phyloP scores from a whole-genome alignment of 2,888 invertebrate species.

The Lasioglossum vierecki region DNA sequence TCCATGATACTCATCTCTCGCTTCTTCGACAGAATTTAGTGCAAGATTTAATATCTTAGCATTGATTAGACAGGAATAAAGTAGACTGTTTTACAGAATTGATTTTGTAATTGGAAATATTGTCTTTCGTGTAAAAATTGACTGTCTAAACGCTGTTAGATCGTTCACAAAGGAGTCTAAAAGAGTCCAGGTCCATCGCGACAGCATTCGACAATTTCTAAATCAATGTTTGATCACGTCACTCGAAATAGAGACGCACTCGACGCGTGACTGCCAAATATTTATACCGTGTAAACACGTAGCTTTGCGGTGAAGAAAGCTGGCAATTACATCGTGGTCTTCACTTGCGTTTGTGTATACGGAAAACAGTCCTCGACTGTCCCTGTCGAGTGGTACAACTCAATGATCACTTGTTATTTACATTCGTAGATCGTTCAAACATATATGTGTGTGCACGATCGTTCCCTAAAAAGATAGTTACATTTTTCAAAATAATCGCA shows the following conservation, averaged over 20 bases:
- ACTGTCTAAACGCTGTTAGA: background rate
- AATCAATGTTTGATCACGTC: background rate
- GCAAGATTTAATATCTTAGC: no score
- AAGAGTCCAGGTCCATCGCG: background rate
- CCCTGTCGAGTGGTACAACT: background rate
- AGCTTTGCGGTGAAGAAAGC: background rate
- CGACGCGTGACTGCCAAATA: background rate
- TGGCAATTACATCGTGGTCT: background rate
- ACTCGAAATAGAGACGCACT: background rate
- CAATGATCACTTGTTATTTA: background rate
- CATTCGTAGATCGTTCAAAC: background rate
- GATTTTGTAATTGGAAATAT: background rate
- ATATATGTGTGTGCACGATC: background rate
- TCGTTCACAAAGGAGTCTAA: background rate
- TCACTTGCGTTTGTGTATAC: background rate
- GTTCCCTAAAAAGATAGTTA: background rate
- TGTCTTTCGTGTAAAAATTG: background rate
- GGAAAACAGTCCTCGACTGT: background rate
- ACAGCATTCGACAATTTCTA: background rate
- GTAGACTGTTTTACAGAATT: background rate
- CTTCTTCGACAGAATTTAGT: no score
- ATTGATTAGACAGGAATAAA: no score
- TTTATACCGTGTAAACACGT: background rate
- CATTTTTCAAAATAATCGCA: no score
- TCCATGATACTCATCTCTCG: background rate